Evolutionary conservation across 2,888 invertebrate genomes (phyloP).

Genomic region (Hemicrepidius hirtus): DNA sequence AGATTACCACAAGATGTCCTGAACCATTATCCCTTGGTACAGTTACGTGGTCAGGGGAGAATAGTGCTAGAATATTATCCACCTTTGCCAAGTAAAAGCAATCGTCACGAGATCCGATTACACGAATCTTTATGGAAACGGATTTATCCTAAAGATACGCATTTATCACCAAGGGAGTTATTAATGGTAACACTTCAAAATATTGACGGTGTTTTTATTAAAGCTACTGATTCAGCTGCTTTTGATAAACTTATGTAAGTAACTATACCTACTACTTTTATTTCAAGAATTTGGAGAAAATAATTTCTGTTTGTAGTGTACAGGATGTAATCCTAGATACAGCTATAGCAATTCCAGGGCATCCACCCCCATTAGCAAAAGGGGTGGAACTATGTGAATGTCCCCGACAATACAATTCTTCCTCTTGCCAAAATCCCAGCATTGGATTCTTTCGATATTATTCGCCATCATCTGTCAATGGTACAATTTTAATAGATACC

Average conservation of each 20-base stretch:
- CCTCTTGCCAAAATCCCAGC: constrained; percentile 93
- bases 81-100: constrained; percentile 71
- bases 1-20: constrained; percentile 70
- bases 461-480: constrained; percentile 75
- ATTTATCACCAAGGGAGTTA: constrained; percentile 81
- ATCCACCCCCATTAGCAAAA: constrained; percentile 80
- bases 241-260: constrained; percentile 77
- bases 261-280: background rate
- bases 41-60: constrained; percentile 83
- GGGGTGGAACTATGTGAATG: constrained; percentile 93
- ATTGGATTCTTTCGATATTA: constrained; percentile 88
- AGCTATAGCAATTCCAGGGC: constrained; percentile 81
- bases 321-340: constrained; percentile 89
- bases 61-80: constrained; percentile 85
- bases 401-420: constrained; percentile 85
- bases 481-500: constrained; percentile 84
- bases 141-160: constrained; percentile 69
- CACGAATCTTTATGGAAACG: constrained; percentile 87
- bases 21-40: constrained; percentile 84
- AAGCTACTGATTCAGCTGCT: constrained; percentile 77
- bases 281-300: background rate
- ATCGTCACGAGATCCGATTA: constrained; percentile 75
- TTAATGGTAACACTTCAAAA: constrained; percentile 96
- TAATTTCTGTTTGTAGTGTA: constrained; percentile 72
- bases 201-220: constrained; percentile 85